Evolutionary conservation across 1,140 invertebrate genomes (phyloP).

Genomic region (Eciton burchellii): DNA sequence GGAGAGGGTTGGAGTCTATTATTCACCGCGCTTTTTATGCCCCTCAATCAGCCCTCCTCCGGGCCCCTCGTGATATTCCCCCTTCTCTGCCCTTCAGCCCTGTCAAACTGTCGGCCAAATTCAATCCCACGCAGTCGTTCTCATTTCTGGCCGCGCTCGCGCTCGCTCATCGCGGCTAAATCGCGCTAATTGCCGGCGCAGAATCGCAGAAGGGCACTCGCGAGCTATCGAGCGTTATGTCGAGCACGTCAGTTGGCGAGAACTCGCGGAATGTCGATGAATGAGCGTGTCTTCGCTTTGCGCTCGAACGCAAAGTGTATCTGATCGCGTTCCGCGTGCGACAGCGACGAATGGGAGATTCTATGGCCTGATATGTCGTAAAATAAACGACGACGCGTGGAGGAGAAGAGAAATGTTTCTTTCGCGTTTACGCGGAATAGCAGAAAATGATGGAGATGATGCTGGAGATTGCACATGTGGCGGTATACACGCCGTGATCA

Average conservation of each 20-base stretch:
- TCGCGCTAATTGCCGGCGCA: conserved; percentile 62
- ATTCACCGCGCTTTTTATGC: conserved; percentile 84
- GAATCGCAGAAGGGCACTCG: conserved; percentile 28
- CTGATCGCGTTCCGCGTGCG: not conserved
- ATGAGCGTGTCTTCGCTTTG: not conserved
- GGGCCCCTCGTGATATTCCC: conserved; percentile 63
- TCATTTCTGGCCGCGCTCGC: conserved; percentile 70
- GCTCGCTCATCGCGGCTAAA: conserved; percentile 52
- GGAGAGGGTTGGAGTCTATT: conserved; percentile 84
- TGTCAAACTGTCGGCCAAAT: conserved; percentile 84
- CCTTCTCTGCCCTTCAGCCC: conserved; percentile 65
- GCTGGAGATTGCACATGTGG: not conserved
- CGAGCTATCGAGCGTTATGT: conserved; percentile 24
- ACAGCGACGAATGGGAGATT: not conserved
- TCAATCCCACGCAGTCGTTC: conserved; percentile 83
- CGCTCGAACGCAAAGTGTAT: not conserved
- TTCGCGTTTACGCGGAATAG: not conserved
- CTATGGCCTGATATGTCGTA: not conserved
- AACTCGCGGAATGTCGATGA: not conserved
- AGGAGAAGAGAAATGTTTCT: not conserved
- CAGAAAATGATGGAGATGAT: not conserved
- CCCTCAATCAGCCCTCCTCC: conserved; percentile 24
- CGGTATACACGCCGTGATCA: not conserved
- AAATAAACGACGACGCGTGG: not conserved
- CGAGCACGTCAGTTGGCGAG: not conserved